Evolutionary conservation across 2,113 vertebrate species (phyloP), one percentile per base, ranked within the genome.

Genomic region (Planiliza haematocheilus): DNA sequence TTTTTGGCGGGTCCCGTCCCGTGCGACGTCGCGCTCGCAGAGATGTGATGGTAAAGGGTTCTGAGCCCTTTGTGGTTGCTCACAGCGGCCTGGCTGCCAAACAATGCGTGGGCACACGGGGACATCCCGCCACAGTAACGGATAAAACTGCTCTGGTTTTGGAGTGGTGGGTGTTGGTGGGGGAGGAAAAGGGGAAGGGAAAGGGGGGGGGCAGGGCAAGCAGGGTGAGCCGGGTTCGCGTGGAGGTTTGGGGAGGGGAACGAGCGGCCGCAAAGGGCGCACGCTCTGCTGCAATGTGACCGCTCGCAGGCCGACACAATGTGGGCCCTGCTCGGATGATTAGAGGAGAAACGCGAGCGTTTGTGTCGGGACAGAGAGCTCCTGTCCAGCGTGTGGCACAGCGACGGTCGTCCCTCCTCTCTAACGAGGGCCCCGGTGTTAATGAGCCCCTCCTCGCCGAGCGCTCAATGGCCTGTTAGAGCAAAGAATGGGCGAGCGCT

Each of bases 1-100:
- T 87, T 56, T 94, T 92, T 93, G 94, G 93, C 85, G 89, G 92
- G 92, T 88, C 87, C 68, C 34, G 6, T 93, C 88, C 85, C 85
- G 77, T 76, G 74, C 76, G 59, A 85, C 82, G 92, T 90, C 48
- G 18, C 74, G 83, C 81, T 86, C 78, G 69, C 30, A 48, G 45
- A 53, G 20, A 83, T 82, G 92, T 95, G 97, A 99, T 92, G 95
- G 93, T 98, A 97, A 99, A 95, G 93, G 93, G 96, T 97, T 97
- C 93, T 99, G 98, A 98, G 95, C 93, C 91, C 94, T 95, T 98
- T 99, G 97, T 99, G 95, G 95, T 97, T 98, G 96, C 93, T 98
- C 96, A 99, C 93, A 92, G 92, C 91, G 86, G 92, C 94, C 95
- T 96, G 89, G 94, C 84, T 86, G 71, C 63, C 61, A 93, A 95